Conservation (phyloP, 2,888 invertebrate species). For the Eueremaeus valkanovi region DNA sequence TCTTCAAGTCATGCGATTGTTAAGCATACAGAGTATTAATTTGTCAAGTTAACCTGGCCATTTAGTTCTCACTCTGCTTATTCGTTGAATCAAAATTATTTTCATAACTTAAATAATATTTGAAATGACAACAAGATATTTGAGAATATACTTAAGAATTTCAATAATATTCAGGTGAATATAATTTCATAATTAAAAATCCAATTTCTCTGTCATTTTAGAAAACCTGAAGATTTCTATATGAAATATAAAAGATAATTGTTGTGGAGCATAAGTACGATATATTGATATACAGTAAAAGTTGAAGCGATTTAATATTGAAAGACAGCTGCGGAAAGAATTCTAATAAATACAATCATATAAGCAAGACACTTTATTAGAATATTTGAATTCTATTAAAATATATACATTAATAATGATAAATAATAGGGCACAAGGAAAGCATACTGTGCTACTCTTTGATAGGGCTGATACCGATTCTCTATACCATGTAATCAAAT, state of each 20-base stretch:
- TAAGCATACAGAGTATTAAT: no score
- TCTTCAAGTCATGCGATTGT: neutral
- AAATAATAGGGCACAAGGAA: neutral
- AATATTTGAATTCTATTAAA: conserved; percentile 1
- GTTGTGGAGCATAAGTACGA: neutral
- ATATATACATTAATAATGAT: neutral
- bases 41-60: no score
- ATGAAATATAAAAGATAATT: neutral
- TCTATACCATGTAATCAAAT: neutral
- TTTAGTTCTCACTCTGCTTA: no score
- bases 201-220: neutral
- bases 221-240: neutral
- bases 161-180: no score
- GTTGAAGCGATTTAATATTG: conserved; percentile 16
- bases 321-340: conserved; percentile 22
- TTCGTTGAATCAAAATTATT: no score
- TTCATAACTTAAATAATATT: no score
- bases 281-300: conserved; percentile 22
- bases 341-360: neutral
- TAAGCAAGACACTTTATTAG: neutral
- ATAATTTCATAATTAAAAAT: neutral
- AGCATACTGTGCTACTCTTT: neutral
- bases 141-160: no score
- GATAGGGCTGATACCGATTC: neutral
- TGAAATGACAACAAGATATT: no score